These are phyloP conservation scores for Eulithis prunata DNA, from an alignment of 2,888 invertebrate species.

Conservation along the genomic window DNA sequence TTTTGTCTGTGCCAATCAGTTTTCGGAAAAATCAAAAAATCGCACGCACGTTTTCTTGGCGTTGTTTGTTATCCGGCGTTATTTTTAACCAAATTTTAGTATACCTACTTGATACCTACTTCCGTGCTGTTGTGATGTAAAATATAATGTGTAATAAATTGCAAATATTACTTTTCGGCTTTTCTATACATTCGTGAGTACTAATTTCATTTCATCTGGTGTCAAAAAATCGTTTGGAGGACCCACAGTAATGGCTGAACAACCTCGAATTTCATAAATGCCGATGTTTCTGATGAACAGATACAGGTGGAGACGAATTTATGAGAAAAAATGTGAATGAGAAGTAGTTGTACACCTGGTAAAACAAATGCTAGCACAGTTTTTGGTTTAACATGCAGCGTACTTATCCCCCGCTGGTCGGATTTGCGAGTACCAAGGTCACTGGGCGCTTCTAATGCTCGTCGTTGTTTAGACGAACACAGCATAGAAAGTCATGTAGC, in stretches of 20 bases:
- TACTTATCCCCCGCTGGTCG: conserved; percentile 28
- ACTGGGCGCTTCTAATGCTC: conserved; percentile 28
- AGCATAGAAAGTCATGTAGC: conserved; percentile 68
- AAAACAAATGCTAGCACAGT: conserved; percentile 23
- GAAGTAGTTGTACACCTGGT: conserved; percentile 22
- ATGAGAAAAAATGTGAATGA: conserved; percentile 35
- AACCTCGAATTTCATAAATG: conserved; percentile 58
- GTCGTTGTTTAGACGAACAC: conserved; percentile 59
- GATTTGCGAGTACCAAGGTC: conserved; percentile 40
- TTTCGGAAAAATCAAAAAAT: conserved; percentile 30
- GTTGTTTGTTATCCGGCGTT: conserved; percentile 80
- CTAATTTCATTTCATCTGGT: conserved; percentile 41
- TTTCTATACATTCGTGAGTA: conserved; percentile 64
- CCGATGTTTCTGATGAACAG: conserved; percentile 40
- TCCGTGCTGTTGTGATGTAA: conserved; percentile 67
- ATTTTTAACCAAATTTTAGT: conserved; percentile 66
- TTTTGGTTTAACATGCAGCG: conserved; percentile 27
- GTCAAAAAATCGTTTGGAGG: conserved; percentile 22
- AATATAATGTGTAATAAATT: conserved; percentile 67
- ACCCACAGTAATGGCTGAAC: conserved; percentile 59
- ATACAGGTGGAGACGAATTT: conserved; percentile 32
- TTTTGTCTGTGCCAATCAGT: neutral
- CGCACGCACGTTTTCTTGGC: conserved; percentile 80
- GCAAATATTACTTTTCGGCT: conserved; percentile 62
- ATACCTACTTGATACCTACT: conserved; percentile 54